These are phyloP conservation scores for Onychomys arenicola DNA, from an alignment of 2,797 vertebrate genomes.

Conservation along the genomic window DNA sequence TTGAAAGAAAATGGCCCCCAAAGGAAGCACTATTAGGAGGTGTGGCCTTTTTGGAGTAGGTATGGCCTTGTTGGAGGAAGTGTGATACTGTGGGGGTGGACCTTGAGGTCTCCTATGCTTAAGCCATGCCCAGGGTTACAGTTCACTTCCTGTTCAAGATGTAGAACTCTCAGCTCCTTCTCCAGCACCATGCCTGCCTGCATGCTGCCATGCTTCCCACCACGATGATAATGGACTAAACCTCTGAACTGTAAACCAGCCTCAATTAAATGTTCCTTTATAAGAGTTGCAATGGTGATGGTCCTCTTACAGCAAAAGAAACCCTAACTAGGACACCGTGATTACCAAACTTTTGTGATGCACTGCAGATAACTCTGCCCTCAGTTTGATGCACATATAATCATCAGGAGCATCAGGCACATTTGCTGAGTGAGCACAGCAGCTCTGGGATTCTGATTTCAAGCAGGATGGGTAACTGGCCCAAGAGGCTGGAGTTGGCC, in stretches of 20 bases:
- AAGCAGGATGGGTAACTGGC: too few relatives aligned
- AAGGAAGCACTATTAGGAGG: not conserved
- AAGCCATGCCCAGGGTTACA: not conserved
- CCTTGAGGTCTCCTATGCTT: not conserved
- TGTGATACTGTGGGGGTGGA: not conserved
- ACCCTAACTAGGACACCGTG: not conserved
- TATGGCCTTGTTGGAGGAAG: not conserved
- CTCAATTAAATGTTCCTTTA: not conserved
- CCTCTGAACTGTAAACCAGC: not conserved
- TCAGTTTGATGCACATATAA: not conserved
- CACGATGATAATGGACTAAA: not conserved
- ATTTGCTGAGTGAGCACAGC: not conserved
- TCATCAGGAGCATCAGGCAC: not conserved
- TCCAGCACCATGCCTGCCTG: not conserved
- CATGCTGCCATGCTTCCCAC: accelerated
- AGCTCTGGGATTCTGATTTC: not conserved
- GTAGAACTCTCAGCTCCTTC: not conserved
- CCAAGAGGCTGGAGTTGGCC: not conserved
- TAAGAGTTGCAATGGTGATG: not conserved
- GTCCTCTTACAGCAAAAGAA: not conserved
- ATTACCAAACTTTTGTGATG: not conserved
- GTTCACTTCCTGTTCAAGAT: not conserved
- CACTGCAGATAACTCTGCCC: not conserved
- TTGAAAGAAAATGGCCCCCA: not conserved
- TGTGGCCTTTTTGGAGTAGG: too few relatives aligned